A percentile compares a stretch with the other conserved stretches of the same genome.
Evolutionary conservation across 2,113 vertebrate species (phyloP).

Genomic region (Heterotis niloticus): DNA sequence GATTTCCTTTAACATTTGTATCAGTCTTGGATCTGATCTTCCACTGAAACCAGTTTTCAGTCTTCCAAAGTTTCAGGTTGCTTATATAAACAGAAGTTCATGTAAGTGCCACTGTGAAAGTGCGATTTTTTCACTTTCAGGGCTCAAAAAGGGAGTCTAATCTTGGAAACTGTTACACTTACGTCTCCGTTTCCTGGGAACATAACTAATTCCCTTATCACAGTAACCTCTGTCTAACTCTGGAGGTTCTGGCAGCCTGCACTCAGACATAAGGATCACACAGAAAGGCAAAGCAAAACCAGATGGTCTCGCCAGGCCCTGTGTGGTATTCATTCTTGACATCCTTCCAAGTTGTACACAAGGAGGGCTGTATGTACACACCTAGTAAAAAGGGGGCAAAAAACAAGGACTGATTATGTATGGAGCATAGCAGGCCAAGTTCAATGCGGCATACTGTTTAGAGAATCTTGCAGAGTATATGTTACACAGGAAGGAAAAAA

Average conservation of each 20-base stretch:
- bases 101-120: not conserved
- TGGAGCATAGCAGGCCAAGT: not conserved
- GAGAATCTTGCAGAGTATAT: not conserved
- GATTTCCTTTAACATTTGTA: no score
- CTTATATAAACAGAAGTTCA: constrained; percentile 25
- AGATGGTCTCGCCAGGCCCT: constrained; percentile 23
- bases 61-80: constrained; percentile 3
- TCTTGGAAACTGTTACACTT: constrained; percentile 16
- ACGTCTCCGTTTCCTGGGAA: constrained; percentile 20
- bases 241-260: not conserved
- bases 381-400: not conserved
- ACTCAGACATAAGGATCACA: not conserved
- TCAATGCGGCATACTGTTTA: not conserved
- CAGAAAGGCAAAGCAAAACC: constrained; percentile 28
- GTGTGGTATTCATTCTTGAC: constrained; percentile 23
- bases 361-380: constrained; percentile 10
- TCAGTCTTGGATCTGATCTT: not conserved
- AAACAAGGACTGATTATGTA: not conserved
- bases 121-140: constrained; percentile 17
- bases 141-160: not conserved
- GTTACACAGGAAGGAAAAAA: not conserved
- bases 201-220: constrained; percentile 26
- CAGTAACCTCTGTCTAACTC: not conserved
- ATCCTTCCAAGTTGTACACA: constrained; percentile 27
- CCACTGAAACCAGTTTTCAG: not conserved